These are phyloP conservation scores for Alentia gelatinosa DNA, from an alignment of 2,888 invertebrate genomes.

Conservation along the genomic window DNA sequence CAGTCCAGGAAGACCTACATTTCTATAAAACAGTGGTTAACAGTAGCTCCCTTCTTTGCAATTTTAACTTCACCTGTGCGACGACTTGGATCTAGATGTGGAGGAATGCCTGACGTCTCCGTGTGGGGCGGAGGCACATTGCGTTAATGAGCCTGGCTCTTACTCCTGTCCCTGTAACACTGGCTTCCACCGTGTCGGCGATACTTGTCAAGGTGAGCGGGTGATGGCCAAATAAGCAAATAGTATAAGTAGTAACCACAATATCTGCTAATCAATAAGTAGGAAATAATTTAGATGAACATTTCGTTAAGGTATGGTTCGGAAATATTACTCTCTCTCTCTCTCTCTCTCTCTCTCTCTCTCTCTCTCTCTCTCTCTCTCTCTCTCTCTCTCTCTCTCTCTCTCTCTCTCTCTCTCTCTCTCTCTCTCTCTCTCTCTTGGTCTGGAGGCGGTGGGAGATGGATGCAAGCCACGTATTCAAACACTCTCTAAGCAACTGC, in stretches of 20 bases:
- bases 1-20: too few relatives aligned
- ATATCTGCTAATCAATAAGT: background rate
- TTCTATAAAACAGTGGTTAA: too few relatives aligned
- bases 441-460: too few relatives aligned
- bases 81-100: background rate
- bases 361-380: constrained; percentile 7
- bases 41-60: too few relatives aligned
- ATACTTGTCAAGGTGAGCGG: background rate
- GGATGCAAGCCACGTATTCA: too few relatives aligned
- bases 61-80: too few relatives aligned
- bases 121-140: background rate
- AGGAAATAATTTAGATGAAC: too few relatives aligned
- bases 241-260: background rate
- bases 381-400: constrained; percentile 27
- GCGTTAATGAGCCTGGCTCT: background rate
- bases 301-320: too few relatives aligned
- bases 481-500: too few relatives aligned
- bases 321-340: too few relatives aligned
- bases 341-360: background rate
- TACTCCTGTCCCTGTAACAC: background rate
- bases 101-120: background rate
- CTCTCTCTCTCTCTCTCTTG: background rate
- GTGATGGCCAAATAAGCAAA: background rate
- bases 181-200: background rate
- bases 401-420: background rate